Conservation (phyloP, 2,888 invertebrate genomes). For the Ichneumoninae sp. region DNA sequence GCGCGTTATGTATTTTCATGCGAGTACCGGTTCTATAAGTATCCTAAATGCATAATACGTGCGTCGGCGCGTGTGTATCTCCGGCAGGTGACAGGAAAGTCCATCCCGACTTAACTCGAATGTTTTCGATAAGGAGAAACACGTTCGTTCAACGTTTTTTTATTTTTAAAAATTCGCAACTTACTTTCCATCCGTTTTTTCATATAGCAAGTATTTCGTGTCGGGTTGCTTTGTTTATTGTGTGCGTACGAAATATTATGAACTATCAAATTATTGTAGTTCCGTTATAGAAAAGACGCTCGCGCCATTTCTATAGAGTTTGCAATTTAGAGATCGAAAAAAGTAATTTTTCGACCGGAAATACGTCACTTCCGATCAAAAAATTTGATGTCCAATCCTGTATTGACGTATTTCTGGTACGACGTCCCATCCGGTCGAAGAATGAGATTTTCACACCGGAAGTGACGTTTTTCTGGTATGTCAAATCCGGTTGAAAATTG, state of each 20-base stretch:
- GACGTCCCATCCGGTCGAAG: too few relatives aligned
- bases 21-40: conserved; percentile 18
- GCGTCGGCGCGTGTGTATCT: conserved; percentile 21
- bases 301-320: too few relatives aligned
- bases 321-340: neutral
- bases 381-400: too few relatives aligned
- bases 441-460: neutral
- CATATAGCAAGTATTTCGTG: conserved; percentile 30
- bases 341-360: neutral
- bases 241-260: neutral
- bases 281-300: neutral
- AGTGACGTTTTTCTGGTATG: too few relatives aligned
- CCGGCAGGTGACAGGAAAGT: conserved; percentile 31
- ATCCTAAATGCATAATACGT: conserved; percentile 25
- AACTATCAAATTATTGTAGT: neutral
- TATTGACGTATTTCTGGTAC: neutral
- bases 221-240: conserved; percentile 1
- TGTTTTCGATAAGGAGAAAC: conserved; percentile 32
- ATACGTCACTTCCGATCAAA: neutral
- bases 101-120: conserved; percentile 28
- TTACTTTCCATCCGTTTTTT: neutral
- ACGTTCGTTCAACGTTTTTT: conserved; percentile 39
- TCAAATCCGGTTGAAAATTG: too few relatives aligned
- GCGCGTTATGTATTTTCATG: conserved; percentile 44
- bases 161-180: neutral